Base-by-base conservation (phyloP, 1,140 invertebrate genomes). In the Pseudomyrmex dendroicus region DNA sequence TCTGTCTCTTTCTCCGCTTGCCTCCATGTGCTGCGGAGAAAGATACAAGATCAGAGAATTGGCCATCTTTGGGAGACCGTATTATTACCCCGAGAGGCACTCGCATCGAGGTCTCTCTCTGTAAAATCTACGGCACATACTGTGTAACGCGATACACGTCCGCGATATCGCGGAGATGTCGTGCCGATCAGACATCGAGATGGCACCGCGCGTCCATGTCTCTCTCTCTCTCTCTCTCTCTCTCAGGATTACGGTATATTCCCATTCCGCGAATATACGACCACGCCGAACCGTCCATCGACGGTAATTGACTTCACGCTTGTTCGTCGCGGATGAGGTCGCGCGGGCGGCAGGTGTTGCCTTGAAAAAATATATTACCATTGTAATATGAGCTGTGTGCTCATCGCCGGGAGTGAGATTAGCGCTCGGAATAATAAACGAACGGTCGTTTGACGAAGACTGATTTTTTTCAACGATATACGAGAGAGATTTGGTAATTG, bases 51-150 rank as follows among this genome's bases (percentile, higher is more conserved):
- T 35, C 64, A 48, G 8, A 48, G 44, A 70, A 80, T 68, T 80
- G n/a, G 76, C 66, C 76, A 77, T 77, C 74, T 77, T 77, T 77
- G 50, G 67, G 50, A 77, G 50, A 77, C 8, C 62, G 25, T 25
- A 25, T 25, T 35, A 35, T 25, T 35, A 35, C 5, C 35, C 44
- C 20, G 20, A 22, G 59, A 15, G n/a, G 2, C 35, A 12, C 62
- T 64, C 25, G 35, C 13, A 5, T 15, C 22, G 22, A 22, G 62
- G 35, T 35, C 48, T 50, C 57, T 17, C 20, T 25, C 22, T 20
- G 57, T 25, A 20, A 25, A 62, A 22, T 44, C 13, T 22, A 25
- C 22, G 25, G 25, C 54, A 72, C 8, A 20, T 10, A 20, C 68
- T 72, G 68, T 52, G 68, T 56, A 56, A 15, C 68, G 68, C 52